A percentile compares a stretch with the other conserved stretches of the same genome.
phyloP scores from a whole-genome alignment of 2,113 vertebrate genomes.

The Galeopterus variegatus region DNA sequence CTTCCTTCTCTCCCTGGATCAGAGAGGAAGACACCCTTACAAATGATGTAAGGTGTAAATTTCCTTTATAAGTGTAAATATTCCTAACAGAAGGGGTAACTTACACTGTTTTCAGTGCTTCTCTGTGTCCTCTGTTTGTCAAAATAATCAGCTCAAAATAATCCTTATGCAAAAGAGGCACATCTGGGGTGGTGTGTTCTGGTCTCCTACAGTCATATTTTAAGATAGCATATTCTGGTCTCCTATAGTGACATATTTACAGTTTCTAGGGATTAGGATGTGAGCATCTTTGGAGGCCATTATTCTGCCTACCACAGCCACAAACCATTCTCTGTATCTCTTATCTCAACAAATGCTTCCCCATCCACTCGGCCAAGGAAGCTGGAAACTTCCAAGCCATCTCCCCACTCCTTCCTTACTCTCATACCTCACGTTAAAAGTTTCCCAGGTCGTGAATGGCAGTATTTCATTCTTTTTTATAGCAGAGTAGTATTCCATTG shows the following conservation, averaged over 20 bases:
- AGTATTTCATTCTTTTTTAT: no score
- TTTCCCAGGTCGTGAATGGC: neutral
- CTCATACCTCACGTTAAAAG: neutral
- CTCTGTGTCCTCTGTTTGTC: neutral
- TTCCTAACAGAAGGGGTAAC: neutral
- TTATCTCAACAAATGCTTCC: neutral
- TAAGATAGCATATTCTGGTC: neutral
- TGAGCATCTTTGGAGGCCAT: neutral
- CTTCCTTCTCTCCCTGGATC: neutral
- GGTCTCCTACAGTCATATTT: neutral
- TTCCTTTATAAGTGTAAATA: neutral
- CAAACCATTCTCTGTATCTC: neutral
- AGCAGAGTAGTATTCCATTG: no score
- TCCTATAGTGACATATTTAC: neutral
- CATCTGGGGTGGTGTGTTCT: neutral
- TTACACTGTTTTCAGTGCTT: neutral
- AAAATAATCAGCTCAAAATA: neutral
- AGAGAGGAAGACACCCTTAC: neutral
- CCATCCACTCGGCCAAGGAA: neutral
- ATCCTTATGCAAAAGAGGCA: neutral
- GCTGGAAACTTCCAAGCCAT: neutral
- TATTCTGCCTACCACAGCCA: neutral
- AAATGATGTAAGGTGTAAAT: neutral
- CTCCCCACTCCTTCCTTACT: neutral
- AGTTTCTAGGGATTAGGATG: neutral